Percentiles rank a stretch among this genome's conserved stretches.
phyloP scores from a whole-genome alignment of 2,888 invertebrate genomes.

The Hoplodrina blanda region DNA sequence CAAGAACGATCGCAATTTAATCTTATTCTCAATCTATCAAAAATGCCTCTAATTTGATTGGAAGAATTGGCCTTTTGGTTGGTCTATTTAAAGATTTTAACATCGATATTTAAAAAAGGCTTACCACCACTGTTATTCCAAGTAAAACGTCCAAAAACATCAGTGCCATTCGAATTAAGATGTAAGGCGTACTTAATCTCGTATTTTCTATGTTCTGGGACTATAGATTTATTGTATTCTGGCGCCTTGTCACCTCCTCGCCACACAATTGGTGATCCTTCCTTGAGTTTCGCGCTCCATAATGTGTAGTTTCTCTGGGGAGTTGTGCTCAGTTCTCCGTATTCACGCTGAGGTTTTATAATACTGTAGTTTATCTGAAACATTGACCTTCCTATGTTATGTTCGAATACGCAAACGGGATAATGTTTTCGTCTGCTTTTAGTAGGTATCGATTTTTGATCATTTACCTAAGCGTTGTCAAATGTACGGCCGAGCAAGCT shows the following conservation, averaged over 20 bases:
- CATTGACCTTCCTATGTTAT: slow-evolving; percentile 5
- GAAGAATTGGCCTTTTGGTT: too few species aligned
- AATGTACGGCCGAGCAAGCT: too few species aligned
- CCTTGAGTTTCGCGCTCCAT: slow-evolving; percentile 59
- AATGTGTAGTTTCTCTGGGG: slow-evolving; percentile 54
- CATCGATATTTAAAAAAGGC: slow-evolving; percentile 28
- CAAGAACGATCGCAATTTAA: too few species aligned
- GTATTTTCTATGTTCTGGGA: slow-evolving; percentile 52
- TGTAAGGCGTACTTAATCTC: slow-evolving; percentile 45
- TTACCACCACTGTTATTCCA: slow-evolving; percentile 74
- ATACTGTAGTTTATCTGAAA: slow-evolving; percentile 60
- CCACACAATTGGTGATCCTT: slow-evolving; percentile 48
- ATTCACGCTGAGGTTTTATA: slow-evolving; percentile 43
- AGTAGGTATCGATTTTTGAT: background rate
- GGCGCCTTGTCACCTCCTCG: slow-evolving; percentile 35
- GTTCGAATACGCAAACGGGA: background rate
- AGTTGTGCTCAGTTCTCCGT: slow-evolving; percentile 29
- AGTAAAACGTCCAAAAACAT: slow-evolving; percentile 43
- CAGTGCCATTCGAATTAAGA: background rate
- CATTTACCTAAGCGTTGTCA: too few species aligned
- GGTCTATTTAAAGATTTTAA: too few species aligned
- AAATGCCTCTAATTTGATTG: too few species aligned
- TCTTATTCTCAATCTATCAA: too few species aligned
- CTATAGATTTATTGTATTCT: slow-evolving; percentile 22
- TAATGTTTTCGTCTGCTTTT: background rate